Base-by-base conservation (phyloP, 2,797 vertebrate genomes). In the Danionella dracula region DNA sequence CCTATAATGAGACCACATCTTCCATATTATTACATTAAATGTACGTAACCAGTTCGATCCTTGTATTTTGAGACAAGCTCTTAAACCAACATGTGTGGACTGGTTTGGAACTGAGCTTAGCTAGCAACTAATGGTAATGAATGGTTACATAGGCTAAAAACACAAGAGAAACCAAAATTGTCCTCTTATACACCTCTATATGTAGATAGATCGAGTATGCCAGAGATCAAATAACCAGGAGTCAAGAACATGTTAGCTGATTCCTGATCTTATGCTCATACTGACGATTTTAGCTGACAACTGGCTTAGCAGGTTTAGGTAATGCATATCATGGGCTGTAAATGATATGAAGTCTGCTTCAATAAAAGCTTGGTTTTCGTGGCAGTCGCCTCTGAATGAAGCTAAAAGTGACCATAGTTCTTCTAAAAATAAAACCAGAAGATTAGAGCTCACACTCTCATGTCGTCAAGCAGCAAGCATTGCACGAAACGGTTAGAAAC, bases 211-310 rank as follows among this genome's bases (percentile, higher is more conserved):
- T 46, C 29, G n/a, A 54, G 40, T 37, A 27, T 65, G 27, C 10
- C 5, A 16, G 11, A 55, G 40, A 65, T 65, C 50, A 55, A 55
- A 45, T 65, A 45, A 55, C 50, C 4, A 23, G 11, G 17, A 42
- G 49, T 64, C 7, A 13, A 54, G 29, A 27, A 35, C 32, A 54
- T 64, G 29, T 34, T 51, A 53, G 62, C 34, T 45, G 50, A 54
- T 55, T 65, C 13, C 31, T 37, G 50, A 38, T 54, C 40, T 37
- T 11, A 5, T 17, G 31, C 41, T 54, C 40, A 44, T 45, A 38
- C 16, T 12, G n/a, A 42, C 34, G 21, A 20, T 53, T 54, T 54
- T 57, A 57, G 23, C 38, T 31, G 55, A 16, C 17, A 55, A 27
- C 40, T 37, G 34, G 44, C 13, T 49, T 40, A 16, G 34, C 17